Percentiles rank a stretch among this genome's conserved stretches.
Conservation (phyloP, 2,797 vertebrate species). For the Crocidura indochinensis region DNA sequence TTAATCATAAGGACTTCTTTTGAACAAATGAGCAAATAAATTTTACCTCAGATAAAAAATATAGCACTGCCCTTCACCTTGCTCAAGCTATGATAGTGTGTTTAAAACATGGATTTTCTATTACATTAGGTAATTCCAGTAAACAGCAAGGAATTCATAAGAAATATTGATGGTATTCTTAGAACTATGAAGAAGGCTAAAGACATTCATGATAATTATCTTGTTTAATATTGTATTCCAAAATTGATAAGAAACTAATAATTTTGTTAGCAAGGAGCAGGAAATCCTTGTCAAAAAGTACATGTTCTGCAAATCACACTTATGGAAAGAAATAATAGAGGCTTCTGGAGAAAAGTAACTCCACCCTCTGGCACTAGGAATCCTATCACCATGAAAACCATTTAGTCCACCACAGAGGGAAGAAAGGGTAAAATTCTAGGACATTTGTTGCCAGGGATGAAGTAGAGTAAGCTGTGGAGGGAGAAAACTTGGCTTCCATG, state of each 20-base stretch:
- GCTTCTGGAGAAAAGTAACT: not conserved
- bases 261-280: not conserved
- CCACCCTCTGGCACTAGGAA: not conserved
- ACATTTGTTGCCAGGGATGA: not conserved
- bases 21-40: not conserved
- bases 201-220: not conserved
- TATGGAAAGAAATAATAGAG: not conserved
- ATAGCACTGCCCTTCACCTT: not conserved
- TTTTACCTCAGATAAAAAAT: not conserved
- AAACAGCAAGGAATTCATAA: not conserved
- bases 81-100: not conserved
- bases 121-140: slow-evolving; percentile 17
- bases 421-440: too few species aligned
- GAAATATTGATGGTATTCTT: slow-evolving; percentile 27
- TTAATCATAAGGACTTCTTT: not conserved
- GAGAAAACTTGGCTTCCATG: not conserved
- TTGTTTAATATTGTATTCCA: not conserved
- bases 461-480: not conserved
- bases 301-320: not conserved
- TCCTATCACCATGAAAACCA: not conserved
- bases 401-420: not conserved
- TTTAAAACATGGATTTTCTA: not conserved
- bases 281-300: not conserved
- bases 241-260: not conserved
- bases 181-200: not conserved